These are phyloP conservation scores for Drosophila melanogaster DNA, from an alignment of 1,140 invertebrate species.

Conservation along the genomic window Release_6_plus_ISO1_MT NT_033777.3:7956001-7956500, in stretches of 20 bases:
- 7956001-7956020: slow-evolving; percentile 56
- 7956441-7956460: neutral
- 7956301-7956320: slow-evolving; percentile 65
- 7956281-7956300: slow-evolving; percentile 58
- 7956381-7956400: neutral
- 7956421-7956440: slow-evolving; percentile 5
- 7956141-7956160: slow-evolving; percentile 82
- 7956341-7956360: slow-evolving; percentile 66
- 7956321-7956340: slow-evolving; percentile 80
- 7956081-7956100: slow-evolving; percentile 78
- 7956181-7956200: slow-evolving; percentile 38
- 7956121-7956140: slow-evolving; percentile 57
- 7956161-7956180: slow-evolving; percentile 63
- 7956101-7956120: slow-evolving; percentile 37
- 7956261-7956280: slow-evolving; percentile 17
- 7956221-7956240: slow-evolving; percentile 30
- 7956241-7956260: slow-evolving; percentile 7
- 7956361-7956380: slow-evolving; percentile 15
- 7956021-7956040: slow-evolving; percentile 54
- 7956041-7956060: slow-evolving; percentile 42
- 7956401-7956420: neutral
- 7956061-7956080: slow-evolving; percentile 60
- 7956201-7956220: slow-evolving; percentile 35
- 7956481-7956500: neutral
- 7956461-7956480: neutral